phyloP scores from a whole-genome alignment of 1,140 invertebrate species.

The Conopomorpha cramerella region DNA sequence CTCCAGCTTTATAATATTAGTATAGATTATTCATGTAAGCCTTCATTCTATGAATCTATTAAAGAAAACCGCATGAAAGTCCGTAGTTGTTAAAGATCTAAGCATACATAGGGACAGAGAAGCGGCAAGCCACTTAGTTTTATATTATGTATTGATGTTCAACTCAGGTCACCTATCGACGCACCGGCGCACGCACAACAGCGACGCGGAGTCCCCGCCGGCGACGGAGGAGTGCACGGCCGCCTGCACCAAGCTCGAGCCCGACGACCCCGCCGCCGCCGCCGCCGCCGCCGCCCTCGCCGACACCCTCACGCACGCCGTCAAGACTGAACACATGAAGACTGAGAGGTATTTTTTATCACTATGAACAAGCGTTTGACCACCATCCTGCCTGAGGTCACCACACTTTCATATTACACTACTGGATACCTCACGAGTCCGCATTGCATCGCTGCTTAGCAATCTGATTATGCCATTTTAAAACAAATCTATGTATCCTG shows the following conservation, averaged over 20 bases:
- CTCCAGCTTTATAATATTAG: too few relatives aligned
- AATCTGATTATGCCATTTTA: background rate
- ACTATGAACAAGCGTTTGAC: too few relatives aligned
- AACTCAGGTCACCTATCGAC: conserved; percentile 76
- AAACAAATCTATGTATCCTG: background rate
- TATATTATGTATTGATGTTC: conserved; percentile 8
- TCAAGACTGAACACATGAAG: background rate
- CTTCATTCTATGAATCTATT: too few relatives aligned
- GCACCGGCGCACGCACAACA: conserved; percentile 87
- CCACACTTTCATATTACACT: background rate
- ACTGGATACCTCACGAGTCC: background rate
- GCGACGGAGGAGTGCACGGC: conserved; percentile 9
- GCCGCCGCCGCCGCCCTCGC: conserved; percentile 26
- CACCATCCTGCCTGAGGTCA: too few relatives aligned
- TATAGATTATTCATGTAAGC: too few relatives aligned
- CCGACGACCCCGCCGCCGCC: conserved; percentile 13
- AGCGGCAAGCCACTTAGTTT: too few relatives aligned
- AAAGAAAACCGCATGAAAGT: too few relatives aligned
- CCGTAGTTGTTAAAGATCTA: too few relatives aligned
- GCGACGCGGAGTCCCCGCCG: conserved; percentile 57
- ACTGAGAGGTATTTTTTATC: too few relatives aligned
- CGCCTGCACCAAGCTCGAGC: conserved; percentile 1
- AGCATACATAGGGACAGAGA: too few relatives aligned
- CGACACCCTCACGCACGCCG: conserved; percentile 14
- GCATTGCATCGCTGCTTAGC: background rate